Evolutionary conservation across 35 echinoderm and acorn worm genomes (phyloP), one percentile per base, ranked within the genome.

Genomic region (Amphiura filiformis): DNA sequence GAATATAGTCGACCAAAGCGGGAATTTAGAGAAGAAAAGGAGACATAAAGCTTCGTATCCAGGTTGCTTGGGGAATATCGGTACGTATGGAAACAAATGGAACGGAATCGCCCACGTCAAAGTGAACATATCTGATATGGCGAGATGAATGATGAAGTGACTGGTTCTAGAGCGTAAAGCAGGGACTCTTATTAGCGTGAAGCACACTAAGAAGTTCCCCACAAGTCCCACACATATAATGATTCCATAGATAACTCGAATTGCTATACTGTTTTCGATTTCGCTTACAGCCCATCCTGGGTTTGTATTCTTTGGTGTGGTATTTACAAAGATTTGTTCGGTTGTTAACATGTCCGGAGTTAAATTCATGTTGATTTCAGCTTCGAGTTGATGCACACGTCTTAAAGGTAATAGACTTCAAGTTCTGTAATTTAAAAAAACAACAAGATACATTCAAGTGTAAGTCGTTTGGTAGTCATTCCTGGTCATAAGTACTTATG

Each of bases 171-270:
- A 89, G 61, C 94, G 82, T 32, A 97, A 80, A 38, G 91, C 80
- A 0, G 91, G 80, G 89, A 86, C 26, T 11, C 94, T 87, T 15
- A 87, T 26, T 14, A 97, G 42, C 22, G 89, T 91, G 38, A 93
- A 90, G 13, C 92, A 87, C 34, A 97, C 91, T 34, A 97, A 36
- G 23, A 86, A 70, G 79, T 97, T 97, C 28, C 94, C 94, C 0
- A 39, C 39, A 23, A 97, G 56, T 7, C 94, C 94, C 34, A 89
- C 44, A 1, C 44, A 49, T 4, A 87, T 87, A 40, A 97, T 93
- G 44, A 97, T 64, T 31, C 79, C 94, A 39, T 95, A 95, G 41
- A 90, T 90, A 0, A 57, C 44, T 39, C 93, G 86, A n/a, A 61
- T 81, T 35, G 52, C 65, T 2, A 38, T 78, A 65, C 86, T 95